Percentiles rank a stretch among this genome's conserved stretches.
Conservation (phyloP, 2,797 vertebrate species). For the Argyrosomus regius region DNA sequence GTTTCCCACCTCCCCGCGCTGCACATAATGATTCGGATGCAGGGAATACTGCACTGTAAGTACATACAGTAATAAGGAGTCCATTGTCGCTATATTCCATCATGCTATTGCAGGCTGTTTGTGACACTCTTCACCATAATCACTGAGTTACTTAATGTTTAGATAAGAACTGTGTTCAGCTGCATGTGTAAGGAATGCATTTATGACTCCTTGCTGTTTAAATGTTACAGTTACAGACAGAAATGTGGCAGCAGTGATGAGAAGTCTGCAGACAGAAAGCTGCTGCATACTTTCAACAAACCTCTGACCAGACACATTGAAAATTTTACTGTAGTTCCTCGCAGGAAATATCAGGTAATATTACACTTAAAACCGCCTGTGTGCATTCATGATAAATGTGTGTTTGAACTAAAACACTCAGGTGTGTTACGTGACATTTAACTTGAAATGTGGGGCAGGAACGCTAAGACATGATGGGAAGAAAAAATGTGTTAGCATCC, state of each 20-base stretch:
- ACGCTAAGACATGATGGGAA: not conserved
- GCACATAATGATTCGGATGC: constrained; percentile 85
- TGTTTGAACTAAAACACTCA: not conserved
- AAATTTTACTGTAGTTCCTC: not conserved
- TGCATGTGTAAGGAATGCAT: constrained; percentile 11
- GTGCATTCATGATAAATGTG: not conserved
- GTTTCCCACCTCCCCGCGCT: constrained; percentile 84
- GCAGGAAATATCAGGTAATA: not conserved
- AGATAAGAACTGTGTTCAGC: constrained; percentile 18
- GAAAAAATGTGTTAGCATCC: not conserved
- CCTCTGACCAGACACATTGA: not conserved
- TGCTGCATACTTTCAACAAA: not conserved
- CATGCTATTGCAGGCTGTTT: constrained; percentile 11
- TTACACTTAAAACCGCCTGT: not conserved
- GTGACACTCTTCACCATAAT: constrained; percentile 8
- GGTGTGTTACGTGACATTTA: not conserved
- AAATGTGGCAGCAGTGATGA: not conserved
- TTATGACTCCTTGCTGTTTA: not conserved
- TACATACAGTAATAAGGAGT: constrained; percentile 34
- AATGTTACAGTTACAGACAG: not conserved
- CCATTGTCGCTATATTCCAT: constrained; percentile 27
- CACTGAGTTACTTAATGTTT: constrained; percentile 13
- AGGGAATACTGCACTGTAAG: constrained; percentile 74
- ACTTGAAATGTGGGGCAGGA: constrained; percentile 18
- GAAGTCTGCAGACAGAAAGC: not conserved